These are phyloP conservation scores for Holothuria glaberrima DNA, from an alignment of 35 echinoderm and acorn worm species.

Conservation along the genomic window DNA sequence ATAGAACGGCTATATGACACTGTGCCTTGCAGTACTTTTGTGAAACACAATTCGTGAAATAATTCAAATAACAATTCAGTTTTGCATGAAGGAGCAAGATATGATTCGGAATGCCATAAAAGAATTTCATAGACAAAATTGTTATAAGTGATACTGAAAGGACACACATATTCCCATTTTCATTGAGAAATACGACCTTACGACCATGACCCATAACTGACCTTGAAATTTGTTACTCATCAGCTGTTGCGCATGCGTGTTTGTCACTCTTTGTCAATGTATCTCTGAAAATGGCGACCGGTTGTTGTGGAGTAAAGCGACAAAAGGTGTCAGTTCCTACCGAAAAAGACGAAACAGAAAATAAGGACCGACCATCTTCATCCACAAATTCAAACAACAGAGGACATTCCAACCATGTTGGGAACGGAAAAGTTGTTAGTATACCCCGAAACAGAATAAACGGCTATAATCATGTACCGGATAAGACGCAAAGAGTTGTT, in stretches of 20 bases:
- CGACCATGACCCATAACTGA: background rate
- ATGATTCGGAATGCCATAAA: too few relatives aligned
- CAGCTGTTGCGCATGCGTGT: constrained; percentile 41
- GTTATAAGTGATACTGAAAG: too few relatives aligned
- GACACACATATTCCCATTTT: background rate
- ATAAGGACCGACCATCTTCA: constrained; percentile 67
- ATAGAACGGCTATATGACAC: too few relatives aligned
- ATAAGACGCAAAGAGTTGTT: constrained; percentile 63
- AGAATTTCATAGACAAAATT: too few relatives aligned
- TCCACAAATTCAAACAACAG: constrained; percentile 50
- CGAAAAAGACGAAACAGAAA: constrained; percentile 75
- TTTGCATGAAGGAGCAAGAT: too few relatives aligned
- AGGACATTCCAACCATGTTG: constrained; percentile 64
- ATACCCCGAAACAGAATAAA: constrained; percentile 73
- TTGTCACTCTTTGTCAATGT: constrained; percentile 13
- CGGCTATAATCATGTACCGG: constrained; percentile 44
- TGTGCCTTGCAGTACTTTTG: too few relatives aligned
- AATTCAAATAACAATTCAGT: too few relatives aligned
- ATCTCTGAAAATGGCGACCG: constrained; percentile 95
- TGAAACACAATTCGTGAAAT: too few relatives aligned
- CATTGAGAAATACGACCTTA: background rate
- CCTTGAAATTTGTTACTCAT: constrained; percentile 48
- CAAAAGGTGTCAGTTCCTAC: constrained; percentile 97
- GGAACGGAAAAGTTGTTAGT: constrained; percentile 67
- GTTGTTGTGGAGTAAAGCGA: constrained; percentile 99